Evolutionary conservation across 53 echinoderm and acorn worm species (phyloP).

Genomic region (Pentamera pediparva): DNA sequence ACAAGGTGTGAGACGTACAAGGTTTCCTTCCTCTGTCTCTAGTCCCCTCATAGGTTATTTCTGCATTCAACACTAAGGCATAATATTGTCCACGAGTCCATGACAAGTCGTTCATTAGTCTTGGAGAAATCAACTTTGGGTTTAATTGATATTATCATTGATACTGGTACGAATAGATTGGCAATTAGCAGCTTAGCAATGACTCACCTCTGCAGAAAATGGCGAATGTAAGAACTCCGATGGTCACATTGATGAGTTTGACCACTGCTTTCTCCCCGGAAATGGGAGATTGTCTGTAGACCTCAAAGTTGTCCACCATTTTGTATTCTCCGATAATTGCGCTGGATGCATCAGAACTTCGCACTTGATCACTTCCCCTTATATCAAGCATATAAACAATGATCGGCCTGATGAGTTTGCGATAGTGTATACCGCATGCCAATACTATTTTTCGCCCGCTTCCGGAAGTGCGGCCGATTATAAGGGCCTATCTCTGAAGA

Average conservation of each 20-base stretch:
- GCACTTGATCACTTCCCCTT: not conserved
- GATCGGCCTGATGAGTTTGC: not conserved
- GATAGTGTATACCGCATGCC: not conserved
- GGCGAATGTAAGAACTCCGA: not conserved
- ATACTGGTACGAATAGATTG: no score
- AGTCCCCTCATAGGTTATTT: no score
- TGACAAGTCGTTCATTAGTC: no score
- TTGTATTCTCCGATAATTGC: constrained; percentile 8
- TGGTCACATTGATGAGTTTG: not conserved
- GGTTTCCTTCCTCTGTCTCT: no score
- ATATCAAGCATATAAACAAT: not conserved
- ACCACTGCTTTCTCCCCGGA: constrained; percentile 3
- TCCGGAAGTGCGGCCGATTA: no score
- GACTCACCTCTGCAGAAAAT: constrained; percentile 8
- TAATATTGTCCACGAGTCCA: no score
- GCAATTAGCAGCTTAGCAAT: no score
- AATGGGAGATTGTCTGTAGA: not conserved
- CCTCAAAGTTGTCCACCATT: constrained; percentile 21
- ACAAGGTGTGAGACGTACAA: no score
- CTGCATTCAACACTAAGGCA: no score
- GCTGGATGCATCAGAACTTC: constrained; percentile 18
- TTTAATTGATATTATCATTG: no score
- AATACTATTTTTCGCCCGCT: not conserved
- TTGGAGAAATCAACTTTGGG: no score
- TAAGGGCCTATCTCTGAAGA: no score